Evolutionary conservation across 2,113 vertebrate species (phyloP).

Genomic region (Gallinago undulata): DNA sequence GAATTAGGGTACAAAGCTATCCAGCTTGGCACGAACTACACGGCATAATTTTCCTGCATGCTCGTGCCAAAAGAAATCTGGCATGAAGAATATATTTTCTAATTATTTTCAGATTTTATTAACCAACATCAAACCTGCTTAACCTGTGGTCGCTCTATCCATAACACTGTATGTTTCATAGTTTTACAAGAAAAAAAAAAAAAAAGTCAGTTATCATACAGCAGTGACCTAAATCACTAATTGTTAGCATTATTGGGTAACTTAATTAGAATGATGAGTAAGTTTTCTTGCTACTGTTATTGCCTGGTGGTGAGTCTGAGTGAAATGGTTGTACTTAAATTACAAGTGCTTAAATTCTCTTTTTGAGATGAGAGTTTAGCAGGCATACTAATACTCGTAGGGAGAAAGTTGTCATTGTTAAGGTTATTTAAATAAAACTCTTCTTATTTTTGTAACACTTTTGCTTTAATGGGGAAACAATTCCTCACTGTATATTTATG

Average conservation of each 20-base stretch:
- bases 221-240: not conserved
- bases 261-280: not conserved
- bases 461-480: not conserved
- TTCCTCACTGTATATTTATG: not conserved
- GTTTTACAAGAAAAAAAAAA: not conserved
- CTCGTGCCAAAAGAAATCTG: conserved; percentile 68
- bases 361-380: not conserved
- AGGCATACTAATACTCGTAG: not conserved
- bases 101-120: conserved; percentile 69
- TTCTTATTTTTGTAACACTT: not conserved
- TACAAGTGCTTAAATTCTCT: not conserved
- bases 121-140: conserved; percentile 41
- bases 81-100: conserved; percentile 51
- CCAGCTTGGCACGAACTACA: conserved; percentile 51
- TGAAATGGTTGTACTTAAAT: not conserved
- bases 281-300: not conserved
- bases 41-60: conserved; percentile 52
- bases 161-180: conserved; percentile 23
- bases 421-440: not conserved
- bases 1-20: conserved; percentile 53
- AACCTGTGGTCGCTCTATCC: conserved; percentile 2
- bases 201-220: not conserved
- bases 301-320: not conserved
- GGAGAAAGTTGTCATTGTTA: not conserved
- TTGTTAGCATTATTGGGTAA: not conserved